A percentile compares a stretch with the other conserved stretches of the same genome.
Evolutionary conservation across 2,113 vertebrate species (phyloP).

Genomic region (Apeltes quadracus): DNA sequence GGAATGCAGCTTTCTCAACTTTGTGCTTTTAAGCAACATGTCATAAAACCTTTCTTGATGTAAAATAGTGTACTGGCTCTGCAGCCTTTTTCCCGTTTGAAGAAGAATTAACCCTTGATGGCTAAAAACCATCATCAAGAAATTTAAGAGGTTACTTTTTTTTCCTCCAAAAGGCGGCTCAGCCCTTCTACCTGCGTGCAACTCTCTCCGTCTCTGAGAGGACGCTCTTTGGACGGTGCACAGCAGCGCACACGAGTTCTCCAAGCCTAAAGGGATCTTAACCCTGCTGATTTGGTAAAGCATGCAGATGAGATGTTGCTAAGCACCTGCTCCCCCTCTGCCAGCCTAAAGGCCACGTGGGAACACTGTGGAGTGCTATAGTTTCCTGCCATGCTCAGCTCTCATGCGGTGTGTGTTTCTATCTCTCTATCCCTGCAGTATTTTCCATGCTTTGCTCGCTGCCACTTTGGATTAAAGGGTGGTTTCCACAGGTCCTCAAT

Average conservation of each 20-base stretch:
- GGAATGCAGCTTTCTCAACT: neutral
- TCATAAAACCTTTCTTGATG: neutral
- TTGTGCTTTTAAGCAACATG: neutral
- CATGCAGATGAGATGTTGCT: constrained; percentile 76
- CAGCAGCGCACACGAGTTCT: constrained; percentile 15
- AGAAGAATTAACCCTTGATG: constrained; percentile 7
- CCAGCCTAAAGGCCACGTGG: constrained; percentile 58
- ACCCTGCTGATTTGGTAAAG: constrained; percentile 68
- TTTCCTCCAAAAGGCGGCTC: constrained; percentile 8
- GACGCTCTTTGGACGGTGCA: constrained; percentile 21
- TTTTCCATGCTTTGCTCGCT: constrained; percentile 31
- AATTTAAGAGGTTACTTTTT: neutral
- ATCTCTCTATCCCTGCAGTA: constrained; percentile 21
- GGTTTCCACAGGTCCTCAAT: constrained; percentile 53
- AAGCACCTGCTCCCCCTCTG: constrained; percentile 61
- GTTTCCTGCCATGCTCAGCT: constrained; percentile 46
- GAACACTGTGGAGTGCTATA: constrained; percentile 41
- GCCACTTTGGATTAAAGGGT: constrained; percentile 51
- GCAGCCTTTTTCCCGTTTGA: neutral
- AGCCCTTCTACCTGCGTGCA: neutral
- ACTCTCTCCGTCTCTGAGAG: constrained; percentile 19
- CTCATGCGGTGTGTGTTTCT: constrained; percentile 38
- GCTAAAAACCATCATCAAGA: constrained; percentile 1
- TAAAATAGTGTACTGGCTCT: neutral
- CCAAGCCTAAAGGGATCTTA: constrained; percentile 56